Evolutionary conservation across 2,113 vertebrate species (phyloP), one percentile per base, ranked within the genome.

Genomic region (Hemibagrus wyckioides): DNA sequence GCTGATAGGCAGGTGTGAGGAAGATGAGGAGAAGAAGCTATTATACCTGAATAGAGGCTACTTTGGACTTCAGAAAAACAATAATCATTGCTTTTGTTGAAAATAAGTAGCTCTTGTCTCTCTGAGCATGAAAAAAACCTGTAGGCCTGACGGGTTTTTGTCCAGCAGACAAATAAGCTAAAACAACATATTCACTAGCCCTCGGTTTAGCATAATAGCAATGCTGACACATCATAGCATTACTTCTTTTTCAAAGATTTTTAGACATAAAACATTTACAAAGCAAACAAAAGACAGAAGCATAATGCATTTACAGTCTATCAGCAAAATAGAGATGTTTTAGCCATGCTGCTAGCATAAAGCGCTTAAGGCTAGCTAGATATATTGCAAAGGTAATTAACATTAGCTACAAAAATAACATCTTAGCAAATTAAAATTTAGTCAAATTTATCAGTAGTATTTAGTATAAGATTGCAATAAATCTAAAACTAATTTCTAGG

Each of bases 21-120:
- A 82, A 17, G 41, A 28, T 50, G 41, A 50, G 59, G 39, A 82
- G 15, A 41, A 63, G 14, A 65, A 21, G 61, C 39, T 65, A 25
- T 59, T 81, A 57, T 44, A 48, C 39, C 59, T 83, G 59, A 83
- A 83, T 39, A 65, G 61, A 83, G 39, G 59, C 23, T 65, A 65
- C 25, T 15, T 44, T 59, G 25, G 59, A 50, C 25, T 48, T 23
- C 30, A 52, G 57, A 65, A 48, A 48, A 65, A 48, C 50, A 57
- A 48, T 48, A 44, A 48, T 63, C 41, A 30, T 4, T 30, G 59
- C 80, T 19, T 65, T 83, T 83, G 81, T 65, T 21, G 39, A 6
- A 48, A 63, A 83, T 30, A 10, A 44, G 11, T 63, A 48, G 36
- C 6, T 61, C 19, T 39, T 57, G 17, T 39, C 33, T 57, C 19